Evolutionary conservation across 2,113 vertebrate genomes (phyloP), one percentile per base, ranked within the genome.

Genomic region (Aptenodytes patagonicus): DNA sequence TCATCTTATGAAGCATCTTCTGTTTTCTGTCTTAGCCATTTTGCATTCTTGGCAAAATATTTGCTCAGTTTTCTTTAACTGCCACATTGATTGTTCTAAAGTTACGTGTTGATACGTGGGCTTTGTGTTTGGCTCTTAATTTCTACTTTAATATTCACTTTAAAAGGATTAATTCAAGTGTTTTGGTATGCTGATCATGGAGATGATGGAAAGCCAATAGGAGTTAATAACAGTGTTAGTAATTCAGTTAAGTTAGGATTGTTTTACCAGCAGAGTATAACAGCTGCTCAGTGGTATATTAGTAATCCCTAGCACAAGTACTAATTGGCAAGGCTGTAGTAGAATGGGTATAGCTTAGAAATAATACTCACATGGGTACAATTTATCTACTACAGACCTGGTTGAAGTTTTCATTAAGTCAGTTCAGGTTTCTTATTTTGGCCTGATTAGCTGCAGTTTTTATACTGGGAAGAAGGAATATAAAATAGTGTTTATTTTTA

Each of bases 91-190:
- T 76, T 82, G 36, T 81, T 78, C 4, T 31, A 29, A 6, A 64
- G 12, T 71, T 84, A 18, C 1, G 0, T 80, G 11, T 68, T 46
- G 18, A 29, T 76, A 52, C 4, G 2, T 8, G 19, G 7, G 6
- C 46, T 94, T 89, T 83, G 40, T 81, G 25, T 81, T 92, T 81
- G 58, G 22, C n/a, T 72, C 32, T 81, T 86, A 44, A 89, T 81
- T 96, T 84, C 34, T 47, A 22, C 11, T 22, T 65, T 60, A 93
- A 25, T 66, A 36, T 44, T 92, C 3, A 71, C 36, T 86, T 93
- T 32, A 29, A 71, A 82, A 62, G 29, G 66, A 36, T 76, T 52
- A 61, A 38, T 31, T 57, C 6, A 76, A 55, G 19, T 77, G 10
- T n/a, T 83, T 66, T 54, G 16, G 6, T 52, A 19, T 17, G 13